Evolutionary conservation across 2,797 vertebrate genomes (phyloP), one percentile per base, ranked within the genome.

Genomic region (Falco novaeseelandiae): DNA sequence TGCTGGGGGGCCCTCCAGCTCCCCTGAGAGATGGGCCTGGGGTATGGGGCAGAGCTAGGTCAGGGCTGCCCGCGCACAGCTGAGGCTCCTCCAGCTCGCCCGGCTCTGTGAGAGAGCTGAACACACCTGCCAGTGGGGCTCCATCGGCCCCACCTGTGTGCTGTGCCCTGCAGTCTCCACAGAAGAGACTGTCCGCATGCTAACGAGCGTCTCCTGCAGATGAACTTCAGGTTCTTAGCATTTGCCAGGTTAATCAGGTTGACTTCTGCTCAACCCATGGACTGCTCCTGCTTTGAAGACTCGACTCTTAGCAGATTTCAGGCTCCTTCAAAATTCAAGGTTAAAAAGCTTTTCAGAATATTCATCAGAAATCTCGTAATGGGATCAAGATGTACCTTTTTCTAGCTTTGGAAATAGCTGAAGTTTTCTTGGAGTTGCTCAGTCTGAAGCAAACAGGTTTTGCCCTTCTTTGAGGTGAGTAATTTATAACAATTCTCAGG

Each of bases 11-110:
- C 25, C 62, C 48, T 69, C 30, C 34, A 46, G 32, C 15, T 13
- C 25, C 29, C 0, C 0, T 9, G 29, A 15, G 12, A 46, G n/a
- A 5, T 36, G 65, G 23, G 25, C 22, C 17, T 62, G 8, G 54
- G 51, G 9, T 19, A 30, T 23, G 2, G 3, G 30, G 19, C n/a
- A 63, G 38, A 44, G 49, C 14, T 16, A 0, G 8, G 10, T 48
- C 55, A 30, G 27, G 55, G 63, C 61, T 83, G 83, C 52, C 27
- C 1, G 1, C 44, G 44, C 34, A 22, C 14, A 55, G 78, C 42
- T 78, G 25, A 79, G 29, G 58, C 32, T 62, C 18, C 14, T 71
- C 23, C 30, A 29, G 23, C 55, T 79, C 15, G 4, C n/a, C 51
- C n/a, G 52, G 32, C 21, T 14, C 74, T 54, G 32, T 20, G 8